phyloP scores from a whole-genome alignment of 1,140 invertebrate species.

The Drosophila eugracilis region DNA sequence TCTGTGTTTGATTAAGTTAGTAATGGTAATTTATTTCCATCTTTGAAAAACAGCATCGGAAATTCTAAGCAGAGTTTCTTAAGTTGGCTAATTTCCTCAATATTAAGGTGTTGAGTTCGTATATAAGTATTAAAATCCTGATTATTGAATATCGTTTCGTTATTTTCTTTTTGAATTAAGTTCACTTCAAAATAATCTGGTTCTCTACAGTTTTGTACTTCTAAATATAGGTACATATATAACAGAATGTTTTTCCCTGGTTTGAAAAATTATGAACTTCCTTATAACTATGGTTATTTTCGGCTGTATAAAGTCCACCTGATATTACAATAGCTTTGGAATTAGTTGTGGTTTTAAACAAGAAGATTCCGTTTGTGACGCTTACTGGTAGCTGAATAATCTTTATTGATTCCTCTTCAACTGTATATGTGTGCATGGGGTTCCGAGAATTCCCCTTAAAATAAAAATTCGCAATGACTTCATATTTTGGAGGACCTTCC shows the following conservation, averaged over 20 bases:
- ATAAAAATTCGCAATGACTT: too few species aligned
- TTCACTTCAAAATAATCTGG: conserved; percentile 23
- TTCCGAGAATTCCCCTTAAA: too few species aligned
- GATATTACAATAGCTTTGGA: too few species aligned
- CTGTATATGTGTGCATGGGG: too few species aligned
- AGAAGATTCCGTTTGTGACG: too few species aligned
- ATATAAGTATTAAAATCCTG: neutral
- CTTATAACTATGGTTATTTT: too few species aligned
- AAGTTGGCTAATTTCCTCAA: conserved; percentile 14
- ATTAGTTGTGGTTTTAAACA: too few species aligned
- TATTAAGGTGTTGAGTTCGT: conserved; percentile 18
- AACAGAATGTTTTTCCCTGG: conserved; percentile 23
- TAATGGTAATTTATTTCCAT: conserved; percentile 9
- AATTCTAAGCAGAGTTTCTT: conserved; percentile 23
- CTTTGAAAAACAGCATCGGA: conserved; percentile 15
- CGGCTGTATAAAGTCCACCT: too few species aligned
- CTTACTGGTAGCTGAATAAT: too few species aligned
- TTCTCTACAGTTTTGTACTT: conserved; percentile 26
- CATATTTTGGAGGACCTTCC: too few species aligned
- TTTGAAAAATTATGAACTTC: too few species aligned
- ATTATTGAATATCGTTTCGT: conserved; percentile 17
- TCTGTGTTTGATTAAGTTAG: conserved; percentile 13
- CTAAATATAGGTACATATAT: conserved; percentile 25
- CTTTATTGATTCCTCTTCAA: too few species aligned
- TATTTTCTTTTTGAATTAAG: conserved; percentile 30